Evolutionary conservation across 2,797 vertebrate species (phyloP).

Genomic region (Hirundo rustica): DNA sequence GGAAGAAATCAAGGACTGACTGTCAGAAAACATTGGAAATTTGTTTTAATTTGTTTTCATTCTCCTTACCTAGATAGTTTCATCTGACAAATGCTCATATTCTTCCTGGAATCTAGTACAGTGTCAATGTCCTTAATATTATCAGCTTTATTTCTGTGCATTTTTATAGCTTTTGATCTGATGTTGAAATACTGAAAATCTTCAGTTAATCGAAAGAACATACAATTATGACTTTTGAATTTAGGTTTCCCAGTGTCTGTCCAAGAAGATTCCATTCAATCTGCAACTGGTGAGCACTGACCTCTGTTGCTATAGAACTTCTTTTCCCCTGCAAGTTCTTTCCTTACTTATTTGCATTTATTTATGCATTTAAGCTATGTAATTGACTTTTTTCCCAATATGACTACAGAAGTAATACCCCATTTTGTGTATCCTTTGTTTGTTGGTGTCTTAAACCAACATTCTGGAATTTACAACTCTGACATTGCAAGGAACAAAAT

Average conservation of each 20-base stretch:
- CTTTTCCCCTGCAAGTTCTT: not conserved
- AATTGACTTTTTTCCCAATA: not conserved
- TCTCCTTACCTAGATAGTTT: not conserved
- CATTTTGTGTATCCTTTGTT: not conserved
- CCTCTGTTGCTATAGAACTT: not conserved
- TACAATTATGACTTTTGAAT: not conserved
- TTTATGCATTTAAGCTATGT: not conserved
- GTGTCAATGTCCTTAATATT: not conserved
- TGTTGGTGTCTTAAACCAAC: not conserved
- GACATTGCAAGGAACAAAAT: not conserved
- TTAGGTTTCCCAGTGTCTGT: not conserved
- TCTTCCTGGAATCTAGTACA: not conserved
- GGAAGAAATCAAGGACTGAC: not conserved
- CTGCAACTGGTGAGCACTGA: fast-evolving
- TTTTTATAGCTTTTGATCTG: not conserved
- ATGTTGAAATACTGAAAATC: not conserved
- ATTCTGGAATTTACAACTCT: not conserved
- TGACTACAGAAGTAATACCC: not conserved
- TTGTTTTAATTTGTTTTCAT: not conserved
- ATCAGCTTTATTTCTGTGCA: not conserved
- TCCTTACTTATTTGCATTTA: not conserved
- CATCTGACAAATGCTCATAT: not conserved
- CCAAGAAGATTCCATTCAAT: not conserved
- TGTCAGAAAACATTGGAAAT: not conserved
- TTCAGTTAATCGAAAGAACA: not conserved